phyloP scores from a whole-genome alignment of 2,888 invertebrate species.

The Heteropelma amictum region DNA sequence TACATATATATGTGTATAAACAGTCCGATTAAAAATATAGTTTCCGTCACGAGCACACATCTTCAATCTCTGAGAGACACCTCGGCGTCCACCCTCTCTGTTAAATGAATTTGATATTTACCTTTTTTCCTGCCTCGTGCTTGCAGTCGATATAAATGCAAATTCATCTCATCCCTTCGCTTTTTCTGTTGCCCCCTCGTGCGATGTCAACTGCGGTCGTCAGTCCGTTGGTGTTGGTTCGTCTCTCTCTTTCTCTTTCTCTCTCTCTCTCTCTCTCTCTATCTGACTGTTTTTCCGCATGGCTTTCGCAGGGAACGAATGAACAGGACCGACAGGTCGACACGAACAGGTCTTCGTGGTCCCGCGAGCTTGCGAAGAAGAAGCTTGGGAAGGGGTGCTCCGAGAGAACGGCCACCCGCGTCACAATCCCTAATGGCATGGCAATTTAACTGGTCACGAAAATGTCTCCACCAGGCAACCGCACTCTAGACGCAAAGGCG shows the following conservation, averaged over 20 bases:
- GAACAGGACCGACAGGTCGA: constrained; percentile 52
- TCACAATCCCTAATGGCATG: constrained; percentile 62
- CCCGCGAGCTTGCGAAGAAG: constrained; percentile 44
- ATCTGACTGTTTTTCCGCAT: constrained; percentile 12
- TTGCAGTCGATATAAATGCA: constrained; percentile 72
- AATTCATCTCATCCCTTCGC: constrained; percentile 56
- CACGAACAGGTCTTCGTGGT: constrained; percentile 36
- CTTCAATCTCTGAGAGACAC: constrained; percentile 17
- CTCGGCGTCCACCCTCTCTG: constrained; percentile 8
- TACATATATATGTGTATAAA: too few relatives aligned
- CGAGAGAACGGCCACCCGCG: constrained; percentile 22
- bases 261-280: constrained; percentile 37
- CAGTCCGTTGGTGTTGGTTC: constrained; percentile 23
- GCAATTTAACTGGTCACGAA: constrained; percentile 66
- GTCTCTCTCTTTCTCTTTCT: constrained; percentile 27
- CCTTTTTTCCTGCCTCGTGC: constrained; percentile 54
- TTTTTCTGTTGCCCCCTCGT: constrained; percentile 14
- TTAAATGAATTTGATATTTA: constrained; percentile 70
- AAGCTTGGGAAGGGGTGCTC: constrained; percentile 30
- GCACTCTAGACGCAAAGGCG: constrained; percentile 48
- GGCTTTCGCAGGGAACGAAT: constrained; percentile 44
- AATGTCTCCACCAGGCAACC: constrained; percentile 62
- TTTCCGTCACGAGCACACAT: constrained; percentile 19
- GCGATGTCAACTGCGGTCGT: constrained; percentile 50
- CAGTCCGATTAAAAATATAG: too few relatives aligned